Conservation (phyloP, 37 sponge, comb jelly and placozoan species). For the Oscarella lobularis region DNA sequence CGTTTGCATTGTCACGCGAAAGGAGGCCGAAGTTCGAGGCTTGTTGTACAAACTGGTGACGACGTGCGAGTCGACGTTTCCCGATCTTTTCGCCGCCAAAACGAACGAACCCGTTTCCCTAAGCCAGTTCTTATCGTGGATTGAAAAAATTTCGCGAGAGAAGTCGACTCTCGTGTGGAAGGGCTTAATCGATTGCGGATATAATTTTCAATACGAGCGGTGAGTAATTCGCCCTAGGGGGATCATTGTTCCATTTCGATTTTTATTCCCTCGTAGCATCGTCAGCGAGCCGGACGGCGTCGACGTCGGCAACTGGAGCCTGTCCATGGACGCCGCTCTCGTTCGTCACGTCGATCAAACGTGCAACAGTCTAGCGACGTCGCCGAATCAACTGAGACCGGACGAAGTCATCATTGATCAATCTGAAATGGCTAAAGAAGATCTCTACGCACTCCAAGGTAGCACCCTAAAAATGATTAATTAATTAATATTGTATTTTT, state of each 20-base stretch:
- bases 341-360: conserved; percentile 48
- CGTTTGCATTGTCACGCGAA: background rate
- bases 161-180: conserved; percentile 30
- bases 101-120: background rate
- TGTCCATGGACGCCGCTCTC: conserved; percentile 41
- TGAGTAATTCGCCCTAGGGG: no score
- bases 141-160: background rate
- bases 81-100: background rate
- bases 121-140: background rate
- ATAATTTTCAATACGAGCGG: conserved; percentile 63
- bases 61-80: background rate
- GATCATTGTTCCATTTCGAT: no score
- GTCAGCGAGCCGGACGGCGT: background rate
- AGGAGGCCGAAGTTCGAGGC: background rate
- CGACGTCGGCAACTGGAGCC: background rate
- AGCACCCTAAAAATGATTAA: no score
- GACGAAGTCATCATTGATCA: conserved; percentile 47
- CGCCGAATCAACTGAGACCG: conserved; percentile 30
- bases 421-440: conserved; percentile 14
- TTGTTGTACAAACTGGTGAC: background rate
- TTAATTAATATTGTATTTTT: no score
- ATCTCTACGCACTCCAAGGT: conserved; percentile 39
- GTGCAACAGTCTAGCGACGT: conserved; percentile 30
- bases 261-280: no score
- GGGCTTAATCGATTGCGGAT: conserved; percentile 53